phyloP scores from a whole-genome alignment of 2,113 vertebrate species.

The Genyomyrus donnyi region DNA sequence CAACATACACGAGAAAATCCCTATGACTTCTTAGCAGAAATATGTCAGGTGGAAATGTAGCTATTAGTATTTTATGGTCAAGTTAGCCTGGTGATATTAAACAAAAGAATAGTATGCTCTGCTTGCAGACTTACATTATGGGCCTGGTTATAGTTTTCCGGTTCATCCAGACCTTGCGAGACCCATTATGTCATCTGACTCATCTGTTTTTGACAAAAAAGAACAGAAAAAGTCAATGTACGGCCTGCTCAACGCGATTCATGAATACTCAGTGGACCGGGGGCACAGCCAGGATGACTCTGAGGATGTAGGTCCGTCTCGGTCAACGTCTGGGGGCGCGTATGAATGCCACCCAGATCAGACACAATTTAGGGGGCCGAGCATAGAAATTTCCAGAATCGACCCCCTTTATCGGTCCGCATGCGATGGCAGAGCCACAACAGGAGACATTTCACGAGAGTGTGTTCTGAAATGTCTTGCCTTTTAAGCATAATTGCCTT shows the following conservation, averaged over 20 bases:
- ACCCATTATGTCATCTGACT: background rate
- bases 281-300: background rate
- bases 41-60: background rate
- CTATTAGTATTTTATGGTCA: background rate
- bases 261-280: background rate
- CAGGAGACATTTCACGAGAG: background rate
- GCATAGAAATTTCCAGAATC: background rate
- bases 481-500: background rate
- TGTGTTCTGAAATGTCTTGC: background rate
- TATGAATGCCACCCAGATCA: background rate
- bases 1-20: background rate
- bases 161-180: background rate
- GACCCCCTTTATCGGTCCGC: background rate
- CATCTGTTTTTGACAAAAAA: background rate
- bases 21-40: background rate
- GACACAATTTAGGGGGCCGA: background rate
- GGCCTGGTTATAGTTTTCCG: background rate
- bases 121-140: background rate
- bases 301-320: background rate
- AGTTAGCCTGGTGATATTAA: background rate
- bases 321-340: background rate
- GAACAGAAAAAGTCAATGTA: background rate
- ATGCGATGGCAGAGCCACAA: background rate
- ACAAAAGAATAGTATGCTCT: background rate
- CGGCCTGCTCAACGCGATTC: background rate